A percentile compares a stretch with the other conserved stretches of the same genome.
Conservation (phyloP, 2,113 vertebrate species). For the Arizona elegans region DNA sequence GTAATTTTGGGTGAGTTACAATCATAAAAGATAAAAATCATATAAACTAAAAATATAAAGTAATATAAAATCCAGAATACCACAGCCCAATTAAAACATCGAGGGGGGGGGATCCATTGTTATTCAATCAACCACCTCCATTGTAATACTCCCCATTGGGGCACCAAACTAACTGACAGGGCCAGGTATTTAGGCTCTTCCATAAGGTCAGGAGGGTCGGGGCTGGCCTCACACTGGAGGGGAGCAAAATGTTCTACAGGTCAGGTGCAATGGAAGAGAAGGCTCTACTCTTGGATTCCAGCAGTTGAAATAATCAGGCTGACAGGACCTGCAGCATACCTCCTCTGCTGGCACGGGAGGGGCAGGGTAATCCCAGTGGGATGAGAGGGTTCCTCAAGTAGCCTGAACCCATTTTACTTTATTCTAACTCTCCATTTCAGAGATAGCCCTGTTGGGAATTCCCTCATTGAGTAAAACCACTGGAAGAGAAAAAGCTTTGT, state of each 20-base stretch:
- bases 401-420: not conserved
- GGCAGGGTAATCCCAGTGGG: not conserved
- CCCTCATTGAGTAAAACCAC: not conserved
- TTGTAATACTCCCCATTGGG: not conserved
- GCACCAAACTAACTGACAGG: not conserved
- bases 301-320: not conserved
- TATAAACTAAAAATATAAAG: not conserved
- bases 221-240: not conserved
- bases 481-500: not conserved
- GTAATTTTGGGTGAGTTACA: not conserved
- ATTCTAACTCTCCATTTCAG: not conserved
- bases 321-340: not conserved
- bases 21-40: not conserved
- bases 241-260: not conserved
- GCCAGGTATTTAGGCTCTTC: not conserved
- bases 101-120: not conserved
- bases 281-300: not conserved
- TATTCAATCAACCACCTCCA: not conserved
- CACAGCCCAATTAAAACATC: not conserved
- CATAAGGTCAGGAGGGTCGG: not conserved
- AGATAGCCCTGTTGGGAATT: not conserved
- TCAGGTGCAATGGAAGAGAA: not conserved
- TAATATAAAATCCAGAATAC: not conserved
- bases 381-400: not conserved
- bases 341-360: not conserved